Conservation (phyloP, 2,113 vertebrate genomes). For the Sceloporus tristichus region DNA sequence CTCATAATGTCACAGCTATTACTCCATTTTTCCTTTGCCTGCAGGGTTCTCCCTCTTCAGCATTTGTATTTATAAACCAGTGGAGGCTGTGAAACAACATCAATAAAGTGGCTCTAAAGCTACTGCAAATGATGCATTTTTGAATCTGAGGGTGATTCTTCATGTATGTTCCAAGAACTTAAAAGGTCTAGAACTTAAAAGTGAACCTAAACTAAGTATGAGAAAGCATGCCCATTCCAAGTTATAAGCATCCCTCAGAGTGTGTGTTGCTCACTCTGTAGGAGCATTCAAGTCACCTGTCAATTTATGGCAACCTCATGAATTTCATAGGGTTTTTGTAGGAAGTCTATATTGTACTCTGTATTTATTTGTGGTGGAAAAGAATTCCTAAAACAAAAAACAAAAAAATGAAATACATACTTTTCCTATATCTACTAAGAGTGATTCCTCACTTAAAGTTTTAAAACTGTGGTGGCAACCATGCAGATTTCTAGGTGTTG, state of each 20-base stretch:
- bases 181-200: neutral
- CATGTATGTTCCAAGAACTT: too few relatives aligned
- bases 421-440: neutral
- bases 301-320: too few relatives aligned
- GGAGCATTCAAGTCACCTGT: too few relatives aligned
- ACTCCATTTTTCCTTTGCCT: neutral
- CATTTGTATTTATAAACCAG: neutral
- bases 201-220: neutral
- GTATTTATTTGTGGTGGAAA: neutral
- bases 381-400: slow-evolving; percentile 10
- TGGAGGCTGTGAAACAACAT: neutral
- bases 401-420: neutral
- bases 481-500: too few relatives aligned
- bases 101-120: neutral
- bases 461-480: too few relatives aligned
- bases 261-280: neutral
- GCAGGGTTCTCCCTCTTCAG: neutral
- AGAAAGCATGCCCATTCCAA: neutral
- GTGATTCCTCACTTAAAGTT: neutral
- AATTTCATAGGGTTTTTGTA: too few relatives aligned
- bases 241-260: neutral
- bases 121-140: neutral
- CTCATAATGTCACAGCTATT: neutral
- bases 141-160: too few relatives aligned
- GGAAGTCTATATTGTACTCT: too few relatives aligned